Conservation (phyloP, 2,888 invertebrate genomes). For the Drosophila vallismaia region DNA sequence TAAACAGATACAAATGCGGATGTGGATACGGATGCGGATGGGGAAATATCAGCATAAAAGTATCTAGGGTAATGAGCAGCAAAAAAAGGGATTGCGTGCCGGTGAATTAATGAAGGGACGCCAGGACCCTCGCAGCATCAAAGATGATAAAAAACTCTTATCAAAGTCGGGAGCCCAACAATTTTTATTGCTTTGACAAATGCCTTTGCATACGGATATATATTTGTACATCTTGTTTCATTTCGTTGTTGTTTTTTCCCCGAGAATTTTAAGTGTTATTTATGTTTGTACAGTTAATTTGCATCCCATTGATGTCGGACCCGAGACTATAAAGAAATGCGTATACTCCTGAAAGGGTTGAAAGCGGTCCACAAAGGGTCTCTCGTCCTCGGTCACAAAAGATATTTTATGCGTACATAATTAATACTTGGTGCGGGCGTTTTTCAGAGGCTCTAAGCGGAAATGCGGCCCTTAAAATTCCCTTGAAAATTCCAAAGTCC, state of each 20-base stretch:
- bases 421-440: constrained; percentile 62
- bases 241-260: constrained; percentile 44
- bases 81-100: constrained; percentile 51
- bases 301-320: constrained; percentile 73
- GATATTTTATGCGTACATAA: constrained; percentile 76
- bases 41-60: constrained; percentile 47
- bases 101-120: constrained; percentile 68
- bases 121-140: constrained; percentile 27
- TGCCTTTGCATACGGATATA: constrained; percentile 30
- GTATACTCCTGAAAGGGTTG: constrained; percentile 26
- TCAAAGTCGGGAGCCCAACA: constrained; percentile 65
- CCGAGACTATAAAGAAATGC: constrained; percentile 30
- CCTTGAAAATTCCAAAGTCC: constrained; percentile 15
- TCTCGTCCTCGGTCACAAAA: constrained; percentile 43
- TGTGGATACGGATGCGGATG: background rate
- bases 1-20: background rate
- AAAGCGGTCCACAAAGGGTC: constrained; percentile 53
- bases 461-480: constrained; percentile 59
- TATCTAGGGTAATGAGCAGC: constrained; percentile 67
- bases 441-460: constrained; percentile 50
- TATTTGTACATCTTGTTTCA: constrained; percentile 7
- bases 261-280: constrained; percentile 73
- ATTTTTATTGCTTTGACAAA: constrained; percentile 76
- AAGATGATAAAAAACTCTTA: constrained; percentile 55
- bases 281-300: constrained; percentile 77